Evolutionary conservation across 2,113 vertebrate genomes (phyloP), one percentile per base, ranked within the genome.

Genomic region (Sakesphorus luctuosus): DNA sequence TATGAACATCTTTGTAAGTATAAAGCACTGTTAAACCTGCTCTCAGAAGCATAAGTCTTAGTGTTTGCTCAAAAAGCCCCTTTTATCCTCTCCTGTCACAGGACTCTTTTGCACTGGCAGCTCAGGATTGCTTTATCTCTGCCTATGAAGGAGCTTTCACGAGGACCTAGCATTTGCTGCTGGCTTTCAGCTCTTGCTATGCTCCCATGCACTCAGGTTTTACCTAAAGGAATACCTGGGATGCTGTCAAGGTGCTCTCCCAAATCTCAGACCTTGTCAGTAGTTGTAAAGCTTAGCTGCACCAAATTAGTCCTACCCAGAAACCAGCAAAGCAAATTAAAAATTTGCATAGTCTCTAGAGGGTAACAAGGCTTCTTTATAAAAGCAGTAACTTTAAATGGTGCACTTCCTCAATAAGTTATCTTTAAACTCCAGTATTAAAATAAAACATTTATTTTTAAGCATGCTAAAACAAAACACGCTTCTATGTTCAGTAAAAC

Each of bases 301-400:
- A 46, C 24, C 5, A 21, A 40, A 29, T 40, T n/a, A 83, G 88
- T 72, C 29, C 35, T 35, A 43, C 44, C 35, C 43, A 43, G 35
- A 76, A 68, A 68, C 14, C n/a, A 71, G 50, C 40, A 63, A 66
- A 66, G 26, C 23, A 84, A 93, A 79, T 53, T 24, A 47, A 83
- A 93, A 31, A 31, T 19, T 72, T 3, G 0, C 2, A 0, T 11
- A 3, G 1, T n/a, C 46, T 76, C 82, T 23, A 58, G 21, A 63
- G 14, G 6, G 23, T 3, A 79, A 71, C 0, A 0, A 17, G 46
- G 21, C 43, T 69, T 56, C 71, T 75, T 93, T 46, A 15, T 14
- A 75, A 87, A 33, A 68, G 24, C 49, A 66, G 20, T 38, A 84
- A 44, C 13, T 58, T 74, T 46, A 81, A 71, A 46, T 16, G 25